Base-by-base conservation (phyloP, 2,797 vertebrate species). In the Rhinatrema bivittatum region DNA sequence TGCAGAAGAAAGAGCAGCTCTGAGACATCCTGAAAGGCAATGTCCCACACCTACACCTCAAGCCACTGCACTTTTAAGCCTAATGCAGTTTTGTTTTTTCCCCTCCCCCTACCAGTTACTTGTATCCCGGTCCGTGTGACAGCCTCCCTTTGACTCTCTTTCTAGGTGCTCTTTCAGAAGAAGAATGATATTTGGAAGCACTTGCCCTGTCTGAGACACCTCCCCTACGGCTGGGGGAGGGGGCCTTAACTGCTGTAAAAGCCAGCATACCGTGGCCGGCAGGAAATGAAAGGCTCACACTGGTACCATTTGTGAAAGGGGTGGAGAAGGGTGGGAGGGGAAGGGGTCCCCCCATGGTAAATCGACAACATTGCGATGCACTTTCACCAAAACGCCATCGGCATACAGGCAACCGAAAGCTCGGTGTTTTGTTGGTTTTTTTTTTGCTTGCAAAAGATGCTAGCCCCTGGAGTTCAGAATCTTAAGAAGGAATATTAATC, bases 401-500 rank as follows among this genome's bases (percentile, higher is more conserved):
- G 3, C 5, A 50, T 53, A 18, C 1, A 32, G 26, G 47, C 5
- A 46, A 35, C 20, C 12, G 25, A 39, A 50, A 57, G 31, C 16
- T 40, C 16, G 5, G 29, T 11, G 39, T 52, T 51, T 56, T 62
- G 39, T n/a, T n/a, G n/a, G n/a, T n/a, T n/a, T n/a, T n/a, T n/a
- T n/a, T n/a, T n/a, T n/a, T n/a, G n/a, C n/a, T n/a, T n/a, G 32
- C 42, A 50, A 41, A 36, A 64, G 53, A 59, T 52, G 48, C 25
- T 44, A 43, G 14, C 26, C 33, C 39, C n/a, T 70, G 53, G 40
- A 53, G 60, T 42, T 51, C 44, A 68, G 60, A 14, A 20, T 44
- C 20, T 55, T 16, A 39, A 41, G 34, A 21, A 50, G 28, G 47
- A 75, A 63, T 52, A 41, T 26, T 61, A 65, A 65, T 53, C 32